Evolutionary conservation across 2,113 vertebrate genomes (phyloP), one percentile per base, ranked within the genome.

Genomic region (Microcebus griseorufus): DNA sequence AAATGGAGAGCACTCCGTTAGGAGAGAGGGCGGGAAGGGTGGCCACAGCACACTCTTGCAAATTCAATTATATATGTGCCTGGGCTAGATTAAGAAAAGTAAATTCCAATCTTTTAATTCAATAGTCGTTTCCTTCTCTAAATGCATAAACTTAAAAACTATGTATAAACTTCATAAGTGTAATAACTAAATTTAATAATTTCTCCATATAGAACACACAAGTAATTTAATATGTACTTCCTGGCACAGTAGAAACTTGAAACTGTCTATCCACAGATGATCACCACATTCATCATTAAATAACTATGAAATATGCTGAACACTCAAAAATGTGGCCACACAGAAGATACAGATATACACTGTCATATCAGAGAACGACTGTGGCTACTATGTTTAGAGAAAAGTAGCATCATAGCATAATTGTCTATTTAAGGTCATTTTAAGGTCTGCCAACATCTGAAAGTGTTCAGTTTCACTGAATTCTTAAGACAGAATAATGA

Each of bases 401-500:
- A 93, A 88, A 10, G 39, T 25, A 60, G 39, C 53, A 55, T 27
- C 70, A 51, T 10, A 88, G 9, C 10, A 27, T 39, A 87, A 86
- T 29, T 25, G 9, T 16, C 69, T 67, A 76, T 67, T 70, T 91
- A 87, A 93, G 78, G 48, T 37, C 67, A 87, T 42, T 42, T 42
- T 42, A 42, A 42, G 42, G 42, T 94, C 69, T 51, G 88, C 58
- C 75, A 65, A 83, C 10, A 72, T 72, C 72, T 94, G 13, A 84
- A 94, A 93, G 12, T 75, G 51, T 60, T 65, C 73, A 39, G 32
- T 67, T 84, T 48, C 73, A 78, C 7, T 79, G n/a, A 88, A 94
- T 90, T 87, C 60, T 58, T 32, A 90, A 94, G 48, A 75, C 65
- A 86, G 32, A 91, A 79, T 55, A 94, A 85, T 45, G 64, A 82